A percentile compares a stretch with the other conserved stretches of the same genome.
Conservation (phyloP, 2,888 invertebrate genomes). For the Yponomeuta malinellus region DNA sequence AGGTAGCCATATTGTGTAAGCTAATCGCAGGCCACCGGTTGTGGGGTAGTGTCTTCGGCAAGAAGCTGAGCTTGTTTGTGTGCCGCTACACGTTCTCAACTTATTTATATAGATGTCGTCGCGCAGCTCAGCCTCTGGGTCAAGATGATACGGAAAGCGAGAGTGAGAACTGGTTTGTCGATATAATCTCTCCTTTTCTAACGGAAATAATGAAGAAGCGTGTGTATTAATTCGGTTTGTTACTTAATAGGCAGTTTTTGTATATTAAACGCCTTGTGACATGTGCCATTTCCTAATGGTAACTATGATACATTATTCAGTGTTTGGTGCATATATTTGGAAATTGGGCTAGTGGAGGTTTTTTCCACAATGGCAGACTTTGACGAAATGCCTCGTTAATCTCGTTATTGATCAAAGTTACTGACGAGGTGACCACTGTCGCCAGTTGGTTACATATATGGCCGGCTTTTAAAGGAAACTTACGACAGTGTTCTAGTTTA, state of each 20-base stretch:
- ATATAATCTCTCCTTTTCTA: conserved; percentile 55
- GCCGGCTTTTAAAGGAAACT: conserved; percentile 1
- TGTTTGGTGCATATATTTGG: conserved; percentile 21
- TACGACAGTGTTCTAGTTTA: neutral
- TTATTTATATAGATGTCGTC: conserved; percentile 64
- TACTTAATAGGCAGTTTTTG: conserved; percentile 43
- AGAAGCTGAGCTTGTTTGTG: conserved; percentile 65
- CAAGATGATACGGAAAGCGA: conserved; percentile 45
- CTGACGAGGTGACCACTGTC: neutral
- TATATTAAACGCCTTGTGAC: conserved; percentile 7
- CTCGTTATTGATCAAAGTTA: neutral
- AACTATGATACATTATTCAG: neutral
- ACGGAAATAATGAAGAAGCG: conserved; percentile 46
- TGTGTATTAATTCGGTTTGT: conserved; percentile 54
- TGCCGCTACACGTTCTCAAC: conserved; percentile 43
- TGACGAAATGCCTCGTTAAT: neutral
- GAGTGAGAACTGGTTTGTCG: conserved; percentile 49
- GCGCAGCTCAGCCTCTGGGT: conserved; percentile 26
- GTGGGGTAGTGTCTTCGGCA: conserved; percentile 49
- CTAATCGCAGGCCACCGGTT: conserved; percentile 66
- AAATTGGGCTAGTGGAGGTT: conserved; percentile 22
- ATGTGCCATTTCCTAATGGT: neutral
- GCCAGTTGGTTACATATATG: neutral
- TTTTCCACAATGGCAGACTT: neutral
- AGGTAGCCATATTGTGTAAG: conserved; percentile 66